Evolutionary conservation across 2,888 invertebrate genomes (phyloP).

Genomic region (Chaitophorus viminalis): DNA sequence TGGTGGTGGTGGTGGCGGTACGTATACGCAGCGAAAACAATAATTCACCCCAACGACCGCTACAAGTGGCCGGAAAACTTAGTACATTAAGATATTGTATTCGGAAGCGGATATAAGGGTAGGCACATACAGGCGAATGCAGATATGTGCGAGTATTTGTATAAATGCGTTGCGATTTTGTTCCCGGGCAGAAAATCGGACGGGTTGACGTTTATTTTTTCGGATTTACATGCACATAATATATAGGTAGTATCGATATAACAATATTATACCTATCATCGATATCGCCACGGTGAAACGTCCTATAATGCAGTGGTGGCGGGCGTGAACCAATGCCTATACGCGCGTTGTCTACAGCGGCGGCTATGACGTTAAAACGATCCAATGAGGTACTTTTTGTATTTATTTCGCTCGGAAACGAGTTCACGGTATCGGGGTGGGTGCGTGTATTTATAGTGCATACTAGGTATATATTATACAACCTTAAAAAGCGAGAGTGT

Average conservation of each 20-base stretch:
- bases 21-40: constrained; percentile 12
- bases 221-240: too few species aligned
- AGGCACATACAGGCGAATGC: not conserved
- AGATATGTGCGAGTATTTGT: not conserved
- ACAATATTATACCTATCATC: too few species aligned
- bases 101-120: not conserved
- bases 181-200: too few species aligned
- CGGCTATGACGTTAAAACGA: not conserved
- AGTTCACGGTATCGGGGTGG: not conserved
- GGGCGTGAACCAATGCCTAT: too few species aligned
- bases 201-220: too few species aligned
- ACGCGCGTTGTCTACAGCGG: too few species aligned
- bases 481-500: not conserved
- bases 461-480: not conserved
- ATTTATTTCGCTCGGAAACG: not conserved
- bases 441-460: too few species aligned
- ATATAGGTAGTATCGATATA: too few species aligned
- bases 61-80: constrained; percentile 37
- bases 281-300: too few species aligned
- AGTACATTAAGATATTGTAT: constrained; percentile 27
- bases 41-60: constrained; percentile 29
- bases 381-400: too few species aligned
- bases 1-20: not conserved
- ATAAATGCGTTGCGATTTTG: not conserved
- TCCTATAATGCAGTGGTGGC: too few species aligned